A percentile compares a stretch with the other conserved stretches of the same genome.
Evolutionary conservation across 2,888 invertebrate genomes (phyloP).

Genomic region (Leptodirus hochenwartii): DNA sequence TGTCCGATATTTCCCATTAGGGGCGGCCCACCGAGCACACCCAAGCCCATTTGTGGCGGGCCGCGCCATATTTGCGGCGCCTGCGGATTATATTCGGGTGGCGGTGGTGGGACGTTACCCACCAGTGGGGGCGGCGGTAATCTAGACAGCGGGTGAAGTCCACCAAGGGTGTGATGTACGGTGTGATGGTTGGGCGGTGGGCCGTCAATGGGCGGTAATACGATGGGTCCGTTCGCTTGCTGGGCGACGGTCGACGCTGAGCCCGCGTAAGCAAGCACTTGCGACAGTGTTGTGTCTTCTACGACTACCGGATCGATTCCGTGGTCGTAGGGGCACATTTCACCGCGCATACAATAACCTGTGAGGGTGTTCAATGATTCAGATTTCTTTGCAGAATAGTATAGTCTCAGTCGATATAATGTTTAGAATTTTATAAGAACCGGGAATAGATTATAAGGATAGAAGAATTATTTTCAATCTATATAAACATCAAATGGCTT

Average conservation of each 20-base stretch:
- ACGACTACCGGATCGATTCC: slow-evolving; percentile 90
- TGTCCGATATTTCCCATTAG: slow-evolving; percentile 17
- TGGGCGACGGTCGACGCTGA: slow-evolving; percentile 29
- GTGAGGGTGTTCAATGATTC: too few species aligned
- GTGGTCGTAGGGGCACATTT: slow-evolving; percentile 93
- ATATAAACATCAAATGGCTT: too few species aligned
- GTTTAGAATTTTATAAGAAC: too few species aligned
- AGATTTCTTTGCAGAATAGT: slow-evolving; percentile 77
- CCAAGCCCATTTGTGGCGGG: slow-evolving; percentile 18
- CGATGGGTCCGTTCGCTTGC: slow-evolving; percentile 15
- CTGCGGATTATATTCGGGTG: slow-evolving; percentile 24
- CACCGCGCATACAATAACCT: slow-evolving; percentile 75
- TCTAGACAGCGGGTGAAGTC: too few species aligned
- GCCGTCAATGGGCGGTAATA: too few species aligned
- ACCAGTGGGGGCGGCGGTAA: too few species aligned
- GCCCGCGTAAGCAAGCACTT: slow-evolving; percentile 33
- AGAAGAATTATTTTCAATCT: too few species aligned
- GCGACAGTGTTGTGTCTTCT: slow-evolving; percentile 56
- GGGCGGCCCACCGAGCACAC: slow-evolving; percentile 19
- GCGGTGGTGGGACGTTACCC: slow-evolving; percentile 24
- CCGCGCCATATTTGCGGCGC: slow-evolving; percentile 27
- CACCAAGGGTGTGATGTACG: slow-evolving; percentile 13
- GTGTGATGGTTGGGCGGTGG: slow-evolving; percentile 13
- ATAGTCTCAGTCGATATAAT: too few species aligned
- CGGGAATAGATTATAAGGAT: too few species aligned